Conservation (phyloP, 2,113 vertebrate species). For the Lanius collurio region DNA sequence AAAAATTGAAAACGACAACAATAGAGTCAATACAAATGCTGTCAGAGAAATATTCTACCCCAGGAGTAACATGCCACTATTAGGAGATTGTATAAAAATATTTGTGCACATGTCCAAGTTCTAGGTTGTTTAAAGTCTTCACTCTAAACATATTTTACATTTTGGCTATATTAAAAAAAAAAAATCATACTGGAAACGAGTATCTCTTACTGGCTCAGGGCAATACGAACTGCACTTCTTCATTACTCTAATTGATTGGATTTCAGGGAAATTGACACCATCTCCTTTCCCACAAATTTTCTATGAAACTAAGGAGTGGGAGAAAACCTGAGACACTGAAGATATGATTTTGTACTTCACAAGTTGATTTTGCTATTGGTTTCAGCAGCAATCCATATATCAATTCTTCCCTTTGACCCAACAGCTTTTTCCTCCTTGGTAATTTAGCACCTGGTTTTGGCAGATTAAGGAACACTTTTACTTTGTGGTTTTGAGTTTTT, state of each 20-base stretch:
- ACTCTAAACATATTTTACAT: not conserved
- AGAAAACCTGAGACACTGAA: not conserved
- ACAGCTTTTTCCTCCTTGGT: not conserved
- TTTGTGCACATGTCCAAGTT: not conserved
- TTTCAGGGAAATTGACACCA: not conserved
- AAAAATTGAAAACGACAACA: not conserved
- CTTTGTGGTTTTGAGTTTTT: not conserved
- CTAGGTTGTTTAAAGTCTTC: not conserved
- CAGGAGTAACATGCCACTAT: not conserved
- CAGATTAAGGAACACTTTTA: not conserved
- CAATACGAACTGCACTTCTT: not conserved
- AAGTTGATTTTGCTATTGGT: not conserved
- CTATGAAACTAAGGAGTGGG: not conserved
- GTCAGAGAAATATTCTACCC: not conserved
- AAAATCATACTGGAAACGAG: not conserved
- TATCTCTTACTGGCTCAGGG: not conserved
- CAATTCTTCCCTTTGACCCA: not conserved
- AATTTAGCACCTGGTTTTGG: not conserved
- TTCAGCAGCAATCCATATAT: not conserved
- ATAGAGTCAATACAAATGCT: not conserved
- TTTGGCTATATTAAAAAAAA: not conserved
- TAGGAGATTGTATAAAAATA: not conserved
- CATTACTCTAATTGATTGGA: not conserved
- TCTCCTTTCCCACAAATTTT: not conserved
- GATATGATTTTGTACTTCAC: not conserved